Conservation (phyloP, 2,888 invertebrate genomes). For the Melipona bicolor region DNA sequence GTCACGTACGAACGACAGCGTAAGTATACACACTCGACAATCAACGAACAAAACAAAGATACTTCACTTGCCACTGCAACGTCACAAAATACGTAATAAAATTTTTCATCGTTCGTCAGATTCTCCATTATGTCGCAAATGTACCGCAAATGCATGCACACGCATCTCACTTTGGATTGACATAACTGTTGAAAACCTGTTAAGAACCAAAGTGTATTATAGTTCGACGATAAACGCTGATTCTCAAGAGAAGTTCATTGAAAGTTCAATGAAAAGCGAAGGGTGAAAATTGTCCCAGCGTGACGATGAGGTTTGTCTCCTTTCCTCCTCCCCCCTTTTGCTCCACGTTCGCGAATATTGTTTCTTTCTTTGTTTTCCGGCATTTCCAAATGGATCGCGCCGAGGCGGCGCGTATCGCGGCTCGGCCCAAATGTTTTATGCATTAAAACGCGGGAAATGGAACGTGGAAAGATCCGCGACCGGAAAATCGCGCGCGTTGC, state of each 20-base stretch:
- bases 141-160: too few relatives aligned
- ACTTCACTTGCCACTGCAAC: too few relatives aligned
- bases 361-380: slow-evolving; percentile 20
- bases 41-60: too few relatives aligned
- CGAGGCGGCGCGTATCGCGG: slow-evolving; percentile 21
- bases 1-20: too few relatives aligned
- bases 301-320: slow-evolving; percentile 20
- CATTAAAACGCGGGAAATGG: slow-evolving; percentile 56
- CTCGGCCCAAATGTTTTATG: slow-evolving; percentile 52
- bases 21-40: too few relatives aligned
- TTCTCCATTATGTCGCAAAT: too few relatives aligned
- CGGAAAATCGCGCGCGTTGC: slow-evolving; percentile 39
- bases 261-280: not conserved
- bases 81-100: too few relatives aligned
- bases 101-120: too few relatives aligned
- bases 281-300: slow-evolving; percentile 7
- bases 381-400: slow-evolving; percentile 42
- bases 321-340: not conserved
- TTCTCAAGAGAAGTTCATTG: not conserved
- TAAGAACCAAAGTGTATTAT: too few relatives aligned
- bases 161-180: too few relatives aligned
- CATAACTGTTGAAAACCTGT: too few relatives aligned
- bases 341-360: not conserved
- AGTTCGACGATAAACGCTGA: too few relatives aligned
- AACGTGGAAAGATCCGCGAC: slow-evolving; percentile 45